Evolutionary conservation across 1,140 invertebrate species (phyloP), one percentile per base, ranked within the genome.

Genomic region (Pomacea maculata): DNA sequence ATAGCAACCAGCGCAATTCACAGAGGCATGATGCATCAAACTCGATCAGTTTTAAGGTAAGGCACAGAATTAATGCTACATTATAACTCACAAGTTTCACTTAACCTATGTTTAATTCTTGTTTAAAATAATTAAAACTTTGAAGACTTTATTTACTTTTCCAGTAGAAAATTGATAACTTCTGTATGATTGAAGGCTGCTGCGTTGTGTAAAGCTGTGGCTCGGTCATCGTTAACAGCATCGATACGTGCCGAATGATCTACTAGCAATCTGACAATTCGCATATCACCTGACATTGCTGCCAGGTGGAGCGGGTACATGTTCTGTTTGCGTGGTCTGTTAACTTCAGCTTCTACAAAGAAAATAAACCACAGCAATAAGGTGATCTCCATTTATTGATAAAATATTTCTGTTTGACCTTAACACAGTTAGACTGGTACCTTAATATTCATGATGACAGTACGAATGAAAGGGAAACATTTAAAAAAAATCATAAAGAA

Each of bases 171-270:
- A 17, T 91, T 86, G 8, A 91, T 88, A 25, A 92, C 88, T 63
- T 89, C 87, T 12, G 81, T 76, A 74, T 92, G 89, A 82, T 92
- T 90, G 65, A 86, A 89, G 15, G 86, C 83, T 29, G 91, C 89
- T 12, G 92, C 92, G 64, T 88, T 90, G 83, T 93, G 92, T 17
- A 93, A 87, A n/a, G 92, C 90, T 15, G 92, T 93, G 79, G 90
- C 89, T 79, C 90, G 90, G 78, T 91, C 86, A 65, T 88, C 87
- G 80, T 93, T 92, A 9, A 91, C 83, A 70, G 89, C 91, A 84
- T 92, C 90, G 80, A 93, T 89, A 21, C 88, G 84, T 17, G 92
- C 92, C 29, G 88, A 86, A 81, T 91, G 81, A 19, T 92, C 88
- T 14, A 92, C 75, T 45, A 93, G 85, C 12, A 92, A 82, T 61